Conservation (phyloP, 2,888 invertebrate species). For the Hipparchia sbordonii region DNA sequence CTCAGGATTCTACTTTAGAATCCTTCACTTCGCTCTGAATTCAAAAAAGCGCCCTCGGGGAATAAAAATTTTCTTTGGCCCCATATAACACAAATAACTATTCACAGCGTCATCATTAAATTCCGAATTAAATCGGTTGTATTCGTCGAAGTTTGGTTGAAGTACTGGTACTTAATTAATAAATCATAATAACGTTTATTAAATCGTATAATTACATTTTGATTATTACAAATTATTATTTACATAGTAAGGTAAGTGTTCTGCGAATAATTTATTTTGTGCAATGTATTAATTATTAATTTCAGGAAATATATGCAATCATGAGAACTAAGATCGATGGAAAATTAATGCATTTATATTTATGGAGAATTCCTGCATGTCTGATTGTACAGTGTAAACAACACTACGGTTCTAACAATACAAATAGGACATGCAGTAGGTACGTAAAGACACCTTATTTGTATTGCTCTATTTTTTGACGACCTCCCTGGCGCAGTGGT, state of each 20-base stretch:
- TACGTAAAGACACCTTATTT: neutral
- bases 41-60: too few species aligned
- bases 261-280: conserved; percentile 2
- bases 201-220: neutral
- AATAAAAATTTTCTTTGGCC: too few species aligned
- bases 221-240: neutral
- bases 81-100: too few species aligned
- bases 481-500: too few species aligned
- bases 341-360: conserved; percentile 20
- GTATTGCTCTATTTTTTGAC: too few species aligned
- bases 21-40: too few species aligned
- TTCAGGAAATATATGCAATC: conserved; percentile 9
- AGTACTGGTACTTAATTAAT: neutral
- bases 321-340: neutral
- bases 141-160: neutral
- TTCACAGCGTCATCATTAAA: neutral
- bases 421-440: neutral
- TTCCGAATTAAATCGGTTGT: neutral
- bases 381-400: neutral
- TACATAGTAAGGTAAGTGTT: neutral
- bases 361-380: conserved; percentile 19
- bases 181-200: neutral
- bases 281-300: neutral
- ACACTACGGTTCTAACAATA: too few species aligned
- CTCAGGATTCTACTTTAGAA: too few species aligned